Conservation (phyloP, 2,113 vertebrate genomes). For the Centrocercus urophasianus region DNA sequence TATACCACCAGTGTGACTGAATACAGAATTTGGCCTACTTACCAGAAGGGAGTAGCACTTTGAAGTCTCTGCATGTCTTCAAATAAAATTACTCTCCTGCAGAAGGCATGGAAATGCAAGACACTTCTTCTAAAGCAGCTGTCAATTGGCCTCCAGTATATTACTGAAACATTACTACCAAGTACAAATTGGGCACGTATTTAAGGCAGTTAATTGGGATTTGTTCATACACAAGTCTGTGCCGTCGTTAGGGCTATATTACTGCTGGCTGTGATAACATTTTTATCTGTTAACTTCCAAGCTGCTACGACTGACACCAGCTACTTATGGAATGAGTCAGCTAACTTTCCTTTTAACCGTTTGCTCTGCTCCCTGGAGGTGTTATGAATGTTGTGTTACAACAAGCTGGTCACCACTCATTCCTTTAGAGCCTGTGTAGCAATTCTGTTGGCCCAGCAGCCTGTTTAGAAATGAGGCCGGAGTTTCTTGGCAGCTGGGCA, state of each 20-base stretch:
- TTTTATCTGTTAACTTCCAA: slow-evolving; percentile 72
- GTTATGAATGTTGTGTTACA: slow-evolving; percentile 55
- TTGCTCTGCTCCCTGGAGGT: slow-evolving; percentile 66
- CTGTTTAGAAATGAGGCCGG: slow-evolving; percentile 38
- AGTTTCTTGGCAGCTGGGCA: slow-evolving; percentile 25
- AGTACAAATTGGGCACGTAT: not conserved
- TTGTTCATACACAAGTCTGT: slow-evolving; percentile 12
- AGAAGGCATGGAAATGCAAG: not conserved
- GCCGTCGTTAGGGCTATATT: slow-evolving; percentile 45
- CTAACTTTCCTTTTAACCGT: slow-evolving; percentile 75
- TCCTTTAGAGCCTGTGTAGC: slow-evolving; percentile 62
- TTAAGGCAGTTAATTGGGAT: slow-evolving; percentile 44
- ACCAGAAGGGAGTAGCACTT: not conserved
- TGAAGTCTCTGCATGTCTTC: slow-evolving; percentile 22
- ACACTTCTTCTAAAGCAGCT: not conserved
- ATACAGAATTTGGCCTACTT: slow-evolving; percentile 46
- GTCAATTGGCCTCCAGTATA: not conserved
- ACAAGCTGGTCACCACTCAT: slow-evolving; percentile 48
- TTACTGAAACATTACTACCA: slow-evolving; percentile 31
- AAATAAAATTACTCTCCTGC: slow-evolving; percentile 27
- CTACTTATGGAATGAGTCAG: slow-evolving; percentile 75
- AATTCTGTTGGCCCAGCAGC: slow-evolving; percentile 40
- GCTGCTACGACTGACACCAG: slow-evolving; percentile 47
- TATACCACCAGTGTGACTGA: not conserved
- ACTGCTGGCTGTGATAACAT: slow-evolving; percentile 67